phyloP scores from a whole-genome alignment of 2,888 invertebrate genomes.

The Xestia c-nigrum region DNA sequence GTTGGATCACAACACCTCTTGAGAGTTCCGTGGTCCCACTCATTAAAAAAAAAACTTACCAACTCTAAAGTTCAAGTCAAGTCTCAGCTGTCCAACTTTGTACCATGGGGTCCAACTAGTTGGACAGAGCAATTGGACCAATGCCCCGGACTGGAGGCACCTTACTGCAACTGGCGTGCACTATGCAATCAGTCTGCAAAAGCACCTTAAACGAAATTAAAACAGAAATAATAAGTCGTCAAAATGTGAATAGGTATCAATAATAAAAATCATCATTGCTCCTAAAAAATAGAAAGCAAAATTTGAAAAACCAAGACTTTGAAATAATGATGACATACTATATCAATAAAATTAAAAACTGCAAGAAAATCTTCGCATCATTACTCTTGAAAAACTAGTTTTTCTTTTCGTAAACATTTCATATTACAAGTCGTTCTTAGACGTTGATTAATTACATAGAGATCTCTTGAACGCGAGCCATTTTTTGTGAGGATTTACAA shows the following conservation, averaged over 20 bases:
- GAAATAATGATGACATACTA: background rate
- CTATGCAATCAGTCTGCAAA: background rate
- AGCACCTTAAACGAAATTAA: background rate
- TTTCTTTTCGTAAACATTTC: constrained; percentile 37
- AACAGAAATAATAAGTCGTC: background rate
- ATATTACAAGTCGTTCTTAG: constrained; percentile 30
- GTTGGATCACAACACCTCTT: no score
- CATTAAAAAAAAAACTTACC: no score
- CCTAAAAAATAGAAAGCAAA: background rate
- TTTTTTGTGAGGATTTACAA: constrained; percentile 39
- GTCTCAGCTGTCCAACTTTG: no score
- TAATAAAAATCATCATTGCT: background rate
- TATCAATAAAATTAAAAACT: constrained; percentile 12
- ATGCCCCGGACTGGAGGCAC: no score
- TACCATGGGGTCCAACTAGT: no score
- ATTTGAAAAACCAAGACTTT: background rate
- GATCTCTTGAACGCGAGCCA: constrained; percentile 44
- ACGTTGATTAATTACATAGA: constrained; percentile 52
- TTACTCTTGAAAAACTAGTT: constrained; percentile 36
- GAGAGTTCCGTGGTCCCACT: no score
- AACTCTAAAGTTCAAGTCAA: no score
- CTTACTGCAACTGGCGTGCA: background rate
- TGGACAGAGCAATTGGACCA: no score
- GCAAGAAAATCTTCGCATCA: constrained; percentile 24
- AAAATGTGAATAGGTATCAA: background rate